A percentile compares a stretch with the other conserved stretches of the same genome.
phyloP scores from a whole-genome alignment of 2,888 invertebrate species.

The Melolontha melolontha region DNA sequence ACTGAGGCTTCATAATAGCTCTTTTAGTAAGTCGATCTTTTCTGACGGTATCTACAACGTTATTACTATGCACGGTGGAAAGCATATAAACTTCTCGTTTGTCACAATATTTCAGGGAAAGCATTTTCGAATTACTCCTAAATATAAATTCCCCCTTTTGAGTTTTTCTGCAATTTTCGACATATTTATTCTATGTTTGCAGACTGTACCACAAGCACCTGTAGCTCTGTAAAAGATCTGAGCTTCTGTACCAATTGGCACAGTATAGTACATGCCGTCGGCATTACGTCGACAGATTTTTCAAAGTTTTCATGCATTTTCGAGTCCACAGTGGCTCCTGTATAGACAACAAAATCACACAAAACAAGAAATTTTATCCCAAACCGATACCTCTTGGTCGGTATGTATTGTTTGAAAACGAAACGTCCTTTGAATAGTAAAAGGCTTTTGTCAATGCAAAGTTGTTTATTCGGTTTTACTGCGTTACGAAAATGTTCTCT shows the following conservation, averaged over 20 bases:
- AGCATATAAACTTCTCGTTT: too few species aligned
- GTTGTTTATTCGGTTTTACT: constrained; percentile 16
- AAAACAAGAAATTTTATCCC: constrained; percentile 34
- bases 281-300: constrained; percentile 23
- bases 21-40: too few species aligned
- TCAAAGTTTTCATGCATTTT: constrained; percentile 5
- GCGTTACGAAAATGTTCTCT: constrained; percentile 12
- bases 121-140: background rate
- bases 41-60: too few species aligned
- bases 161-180: constrained; percentile 12
- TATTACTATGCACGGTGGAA: too few species aligned
- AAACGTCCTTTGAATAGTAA: constrained; percentile 30
- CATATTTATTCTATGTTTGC: constrained; percentile 27
- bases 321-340: constrained; percentile 17
- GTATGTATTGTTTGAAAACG: constrained; percentile 31
- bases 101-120: too few species aligned
- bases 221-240: constrained; percentile 3
- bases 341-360: constrained; percentile 26
- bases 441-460: constrained; percentile 33
- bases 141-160: constrained; percentile 8
- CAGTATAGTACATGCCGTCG: constrained; percentile 22
- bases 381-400: constrained; percentile 33
- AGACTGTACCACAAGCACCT: constrained; percentile 28
- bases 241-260: constrained; percentile 27
- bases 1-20: background rate